Evolutionary conservation across 2,888 invertebrate genomes (phyloP), one percentile per base, ranked within the genome.

Genomic region (Dusona sp.): DNA sequence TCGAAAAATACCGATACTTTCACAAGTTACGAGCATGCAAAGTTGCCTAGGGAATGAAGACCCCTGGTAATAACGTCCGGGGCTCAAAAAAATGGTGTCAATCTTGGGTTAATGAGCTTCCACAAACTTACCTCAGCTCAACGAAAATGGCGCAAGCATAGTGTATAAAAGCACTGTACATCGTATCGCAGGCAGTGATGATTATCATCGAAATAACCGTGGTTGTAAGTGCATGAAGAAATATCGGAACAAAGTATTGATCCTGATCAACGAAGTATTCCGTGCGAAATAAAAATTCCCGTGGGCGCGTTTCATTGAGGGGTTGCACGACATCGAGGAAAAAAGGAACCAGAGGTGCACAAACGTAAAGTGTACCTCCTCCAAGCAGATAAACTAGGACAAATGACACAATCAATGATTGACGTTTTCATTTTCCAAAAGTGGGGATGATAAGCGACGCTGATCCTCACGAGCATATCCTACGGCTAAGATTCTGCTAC

Each of bases 231-330:
- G 80, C 80, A 33, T 86, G 86, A 22, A 86, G 1, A 22, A 73
- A 78, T 64, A 86, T 80, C 16, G 78, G 80, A 25, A 83, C 22
- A 13, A 80, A 86, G n/a, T 67, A 78, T 22, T 65, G 29, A 16
- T 83, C 64, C 61, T 80, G 80, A 38, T 83, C 80, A 36, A 86
- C 42, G 45, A 68, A 86, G 42, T 80, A 86, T 77, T 86, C 80
- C 3, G 86, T 73, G 16, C 25, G 80, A 61, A 80, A 86, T 7
- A 86, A 68, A 54, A 67, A 77, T 78, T 80, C 77, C 8, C 72
- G 79, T 1, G 80, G 83, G 33, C 86, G 86, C 25, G 83, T 61
- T 42, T 61, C 80, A 36, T 86, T 78, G 6, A 86, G 80, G 13
- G 86, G 86, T 33, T 33, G 45, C 19, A 86, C 48, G 11, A 78